Base-by-base conservation (phyloP, 2,113 vertebrate species). In the Rhadina sibilatrix region DNA sequence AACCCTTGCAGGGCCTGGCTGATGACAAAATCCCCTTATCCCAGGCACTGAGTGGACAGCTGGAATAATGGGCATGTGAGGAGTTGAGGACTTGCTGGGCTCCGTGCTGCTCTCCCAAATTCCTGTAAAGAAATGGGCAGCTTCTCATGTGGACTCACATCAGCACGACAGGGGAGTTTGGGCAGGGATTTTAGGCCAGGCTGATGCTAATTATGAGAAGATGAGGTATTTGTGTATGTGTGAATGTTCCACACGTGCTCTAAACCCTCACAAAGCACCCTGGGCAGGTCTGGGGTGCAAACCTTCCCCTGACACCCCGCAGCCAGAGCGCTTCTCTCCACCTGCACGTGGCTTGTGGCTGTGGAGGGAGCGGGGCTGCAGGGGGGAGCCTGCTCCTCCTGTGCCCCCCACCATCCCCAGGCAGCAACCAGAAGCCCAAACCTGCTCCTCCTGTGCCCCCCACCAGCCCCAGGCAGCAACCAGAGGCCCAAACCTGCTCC, bases 221-320 rank as follows among this genome's bases (percentile, higher is more conserved):
- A 12, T 0, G 0, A 83, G 22, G 21, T 23, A 2, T 11, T 18
- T 50, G 1, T 5, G 13, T 5, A 0, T 30, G 1, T 3, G 3
- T 3, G 44, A 22, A 61, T 12, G 6, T 28, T 25, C 40, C 63
- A 76, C 4, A 2, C 22, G 0, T 11, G 18, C 37, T 14, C 44
- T 10, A 4, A 44, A 20, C 4, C 11, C n/a, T 33, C 35, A 12
- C 33, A n/a, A 31, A 18, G 4, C 8, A 0, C 1, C 16, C 21
- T 15, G 63, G 31, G 25, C 27, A 24, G 52, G 4, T 4, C 11
- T 11, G 42, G 61, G 65, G 15, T 38, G 49, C 57, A 64, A 60
- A 35, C 7, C 17, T 23, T 52, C 15, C 38, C 38, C 84, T 24
- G 52, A 6, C 47, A 33, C 5, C 63, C 49, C 42, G 2, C 0